These are phyloP conservation scores for Drosophila paranaensis DNA, from an alignment of 2,888 invertebrate genomes.

Conservation along the genomic window DNA sequence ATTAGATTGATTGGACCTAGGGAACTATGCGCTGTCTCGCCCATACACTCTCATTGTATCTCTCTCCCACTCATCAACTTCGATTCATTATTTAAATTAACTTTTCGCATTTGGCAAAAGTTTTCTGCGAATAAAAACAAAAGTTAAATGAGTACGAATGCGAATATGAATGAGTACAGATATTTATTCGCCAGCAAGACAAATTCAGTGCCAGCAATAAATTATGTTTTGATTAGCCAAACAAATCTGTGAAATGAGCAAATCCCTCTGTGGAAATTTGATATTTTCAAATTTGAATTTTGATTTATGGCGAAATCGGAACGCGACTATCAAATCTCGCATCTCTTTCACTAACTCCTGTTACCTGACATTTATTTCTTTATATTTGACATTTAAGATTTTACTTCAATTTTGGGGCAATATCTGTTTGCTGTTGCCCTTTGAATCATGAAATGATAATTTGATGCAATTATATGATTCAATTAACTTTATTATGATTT, in stretches of 20 bases:
- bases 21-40: background rate
- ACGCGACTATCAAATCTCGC: background rate
- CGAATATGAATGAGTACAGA: background rate
- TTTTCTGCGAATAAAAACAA: background rate
- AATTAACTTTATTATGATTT: too few species aligned
- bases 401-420: too few species aligned
- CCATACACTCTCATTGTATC: background rate
- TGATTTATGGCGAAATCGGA: background rate
- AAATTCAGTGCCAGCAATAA: background rate
- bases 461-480: too few species aligned
- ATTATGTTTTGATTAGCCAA: background rate
- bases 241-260: background rate
- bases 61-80: background rate
- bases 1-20: background rate
- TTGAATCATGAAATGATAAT: too few species aligned
- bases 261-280: background rate
- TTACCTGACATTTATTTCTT: too few species aligned
- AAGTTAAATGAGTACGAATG: background rate
- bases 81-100: background rate
- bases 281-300: constrained; percentile 3
- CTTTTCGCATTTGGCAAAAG: background rate
- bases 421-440: too few species aligned
- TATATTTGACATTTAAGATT: too few species aligned
- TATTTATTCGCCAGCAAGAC: background rate
- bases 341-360: too few species aligned